A percentile compares a stretch with the other conserved stretches of the same genome.
phyloP scores from a whole-genome alignment of 2,888 invertebrate genomes.

The Cactoblastis cactorum region DNA sequence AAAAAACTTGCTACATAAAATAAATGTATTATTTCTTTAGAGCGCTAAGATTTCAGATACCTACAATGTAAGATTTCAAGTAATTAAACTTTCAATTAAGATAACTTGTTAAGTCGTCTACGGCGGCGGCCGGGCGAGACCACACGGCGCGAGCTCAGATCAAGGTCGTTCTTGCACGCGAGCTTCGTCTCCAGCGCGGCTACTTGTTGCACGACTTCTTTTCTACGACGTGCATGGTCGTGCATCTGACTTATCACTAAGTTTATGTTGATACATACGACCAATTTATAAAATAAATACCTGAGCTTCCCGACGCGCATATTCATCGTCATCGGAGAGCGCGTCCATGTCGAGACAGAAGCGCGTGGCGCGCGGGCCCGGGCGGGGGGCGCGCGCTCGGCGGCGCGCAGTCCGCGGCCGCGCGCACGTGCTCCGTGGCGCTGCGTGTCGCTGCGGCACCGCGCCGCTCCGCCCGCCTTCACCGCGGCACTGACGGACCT shows the following conservation, averaged over 20 bases:
- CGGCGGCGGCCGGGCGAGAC: constrained; percentile 42
- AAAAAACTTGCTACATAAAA: too few species aligned
- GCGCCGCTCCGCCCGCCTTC: constrained; percentile 72
- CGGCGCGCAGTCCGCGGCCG: constrained; percentile 62
- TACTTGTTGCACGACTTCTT: constrained; percentile 60
- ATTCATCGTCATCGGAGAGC: constrained; percentile 75
- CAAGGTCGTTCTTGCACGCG: constrained; percentile 65
- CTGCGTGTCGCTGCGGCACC: constrained; percentile 56
- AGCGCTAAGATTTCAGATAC: neutral
- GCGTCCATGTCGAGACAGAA: constrained; percentile 63
- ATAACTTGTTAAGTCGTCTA: constrained; percentile 12
- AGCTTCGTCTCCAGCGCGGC: constrained; percentile 41
- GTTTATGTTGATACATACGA: neutral
- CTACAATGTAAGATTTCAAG: neutral
- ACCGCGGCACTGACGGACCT: constrained; percentile 66
- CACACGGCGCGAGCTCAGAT: constrained; percentile 46
- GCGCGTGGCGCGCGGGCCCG: constrained; percentile 40
- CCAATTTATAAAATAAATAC: constrained; percentile 33
- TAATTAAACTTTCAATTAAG: constrained; percentile 4
- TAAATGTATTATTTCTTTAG: too few species aligned
- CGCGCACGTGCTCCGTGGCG: constrained; percentile 63
- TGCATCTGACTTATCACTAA: constrained; percentile 9
- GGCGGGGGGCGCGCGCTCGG: constrained; percentile 54
- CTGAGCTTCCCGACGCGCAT: constrained; percentile 68
- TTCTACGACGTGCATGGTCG: constrained; percentile 5